Evolutionary conservation across 2,888 invertebrate species (phyloP).

Genomic region (Antitype chi): DNA sequence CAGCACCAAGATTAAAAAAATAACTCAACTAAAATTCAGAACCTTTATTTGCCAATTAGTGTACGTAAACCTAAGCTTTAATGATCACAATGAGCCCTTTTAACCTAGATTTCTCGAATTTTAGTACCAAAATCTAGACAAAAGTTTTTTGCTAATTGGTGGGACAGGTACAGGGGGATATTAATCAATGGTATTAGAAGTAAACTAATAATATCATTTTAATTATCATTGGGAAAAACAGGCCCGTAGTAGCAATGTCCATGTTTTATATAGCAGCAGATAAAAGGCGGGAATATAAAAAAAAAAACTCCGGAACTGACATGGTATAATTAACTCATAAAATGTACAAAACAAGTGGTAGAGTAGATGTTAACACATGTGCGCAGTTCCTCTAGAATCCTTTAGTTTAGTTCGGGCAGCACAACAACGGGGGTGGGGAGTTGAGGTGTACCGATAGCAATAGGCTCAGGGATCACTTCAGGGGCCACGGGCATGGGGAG

Average conservation of each 20-base stretch:
- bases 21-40: background rate
- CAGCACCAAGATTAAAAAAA: background rate
- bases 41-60: background rate
- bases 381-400: conserved; percentile 23
- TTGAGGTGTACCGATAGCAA: conserved; percentile 47
- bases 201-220: conserved; percentile 5
- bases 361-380: conserved; percentile 26
- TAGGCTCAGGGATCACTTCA: conserved; percentile 31
- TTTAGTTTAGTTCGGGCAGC: conserved; percentile 53
- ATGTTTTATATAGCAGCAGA: no score
- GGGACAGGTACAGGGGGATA: background rate
- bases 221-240: background rate
- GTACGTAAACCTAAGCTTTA: background rate
- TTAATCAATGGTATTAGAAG: background rate
- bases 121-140: conserved; percentile 17
- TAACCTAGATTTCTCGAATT: conserved; percentile 9
- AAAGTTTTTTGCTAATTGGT: conserved; percentile 8
- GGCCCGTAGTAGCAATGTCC: background rate
- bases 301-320: conserved; percentile 27
- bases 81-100: background rate
- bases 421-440: conserved; percentile 44
- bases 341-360: conserved; percentile 15
- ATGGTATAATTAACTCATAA: conserved; percentile 29
- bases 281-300: background rate
- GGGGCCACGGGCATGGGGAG: conserved; percentile 20